Percentiles rank a stretch among this genome's conserved stretches.
Evolutionary conservation across 2,888 invertebrate genomes (phyloP).

Genomic region (Clanis bilineata): DNA sequence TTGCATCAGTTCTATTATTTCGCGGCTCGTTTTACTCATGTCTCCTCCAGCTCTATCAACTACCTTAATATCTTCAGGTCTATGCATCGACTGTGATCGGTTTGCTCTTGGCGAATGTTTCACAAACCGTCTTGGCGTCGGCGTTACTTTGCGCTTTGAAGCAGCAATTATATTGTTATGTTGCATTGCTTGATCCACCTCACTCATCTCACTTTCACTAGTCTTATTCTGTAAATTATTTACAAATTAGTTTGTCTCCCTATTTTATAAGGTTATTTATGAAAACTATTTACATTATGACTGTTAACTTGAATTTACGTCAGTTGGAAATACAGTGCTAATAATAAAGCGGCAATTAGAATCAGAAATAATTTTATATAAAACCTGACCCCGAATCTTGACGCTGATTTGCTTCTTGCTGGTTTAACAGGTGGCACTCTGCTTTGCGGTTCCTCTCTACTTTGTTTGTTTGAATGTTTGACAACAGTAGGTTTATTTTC

Average conservation of each 20-base stretch:
- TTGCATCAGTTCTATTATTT: slow-evolving; percentile 76
- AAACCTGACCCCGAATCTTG: slow-evolving; percentile 78
- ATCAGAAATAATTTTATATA: slow-evolving; percentile 65
- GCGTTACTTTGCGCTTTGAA: slow-evolving; percentile 63
- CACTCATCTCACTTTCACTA: slow-evolving; percentile 83
- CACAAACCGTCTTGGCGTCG: slow-evolving; percentile 68
- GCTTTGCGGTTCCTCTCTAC: slow-evolving; percentile 56
- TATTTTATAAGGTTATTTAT: slow-evolving; percentile 43
- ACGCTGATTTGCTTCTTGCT: slow-evolving; percentile 75
- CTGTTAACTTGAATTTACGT: slow-evolving; percentile 44
- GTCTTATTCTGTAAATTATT: slow-evolving; percentile 77
- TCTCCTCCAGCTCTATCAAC: slow-evolving; percentile 65
- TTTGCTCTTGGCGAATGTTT: slow-evolving; percentile 73
- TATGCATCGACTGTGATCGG: slow-evolving; percentile 81
- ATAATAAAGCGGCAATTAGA: slow-evolving; percentile 66
- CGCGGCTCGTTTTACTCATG: slow-evolving; percentile 74
- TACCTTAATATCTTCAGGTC: slow-evolving; percentile 60
- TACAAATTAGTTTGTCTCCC: slow-evolving; percentile 56
- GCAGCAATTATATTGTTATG: slow-evolving; percentile 43
- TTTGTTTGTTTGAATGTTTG: slow-evolving; percentile 46
- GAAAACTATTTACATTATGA: slow-evolving; percentile 48
- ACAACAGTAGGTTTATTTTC: slow-evolving; percentile 56
- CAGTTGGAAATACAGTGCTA: slow-evolving; percentile 67
- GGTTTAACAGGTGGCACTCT: slow-evolving; percentile 74
- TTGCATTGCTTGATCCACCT: slow-evolving; percentile 62